Conservation (phyloP, 2,888 invertebrate species). For the Mythimna pallens region DNA sequence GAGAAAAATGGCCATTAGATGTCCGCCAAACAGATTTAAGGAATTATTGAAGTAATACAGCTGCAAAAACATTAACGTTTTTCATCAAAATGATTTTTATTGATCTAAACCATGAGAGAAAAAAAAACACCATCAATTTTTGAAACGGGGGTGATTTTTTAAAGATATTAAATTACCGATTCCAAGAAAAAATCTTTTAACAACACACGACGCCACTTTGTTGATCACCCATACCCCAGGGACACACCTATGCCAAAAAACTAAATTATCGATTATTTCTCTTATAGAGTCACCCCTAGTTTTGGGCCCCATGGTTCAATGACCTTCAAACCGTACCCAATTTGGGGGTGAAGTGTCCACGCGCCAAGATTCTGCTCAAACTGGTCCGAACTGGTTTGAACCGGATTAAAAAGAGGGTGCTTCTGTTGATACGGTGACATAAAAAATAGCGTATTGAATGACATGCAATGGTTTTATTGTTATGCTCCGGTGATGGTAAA, state of each 20-base stretch:
- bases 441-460: conserved; percentile 41
- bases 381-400: conserved; percentile 63
- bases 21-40: background rate
- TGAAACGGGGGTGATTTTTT: background rate
- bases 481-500: conserved; percentile 39
- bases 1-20: background rate
- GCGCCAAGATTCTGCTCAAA: conserved; percentile 67
- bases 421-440: conserved; percentile 39
- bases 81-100: no score
- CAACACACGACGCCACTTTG: conserved; percentile 31
- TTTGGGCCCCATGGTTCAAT: conserved; percentile 69
- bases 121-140: background rate
- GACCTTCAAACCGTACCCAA: conserved; percentile 67
- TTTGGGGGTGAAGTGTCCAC: conserved; percentile 71
- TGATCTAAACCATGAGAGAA: background rate
- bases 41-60: background rate
- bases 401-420: conserved; percentile 57
- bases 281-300: conserved; percentile 64
- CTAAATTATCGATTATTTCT: conserved; percentile 67
- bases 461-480: conserved; percentile 49
- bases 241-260: conserved; percentile 56
- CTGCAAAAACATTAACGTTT: background rate
- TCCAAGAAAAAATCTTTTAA: background rate
- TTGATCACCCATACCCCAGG: conserved; percentile 32
- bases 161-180: conserved; percentile 12